These are phyloP conservation scores for Lepetodrilus schrolli DNA, from an alignment of 2,888 invertebrate species.

Conservation along the genomic window DNA sequence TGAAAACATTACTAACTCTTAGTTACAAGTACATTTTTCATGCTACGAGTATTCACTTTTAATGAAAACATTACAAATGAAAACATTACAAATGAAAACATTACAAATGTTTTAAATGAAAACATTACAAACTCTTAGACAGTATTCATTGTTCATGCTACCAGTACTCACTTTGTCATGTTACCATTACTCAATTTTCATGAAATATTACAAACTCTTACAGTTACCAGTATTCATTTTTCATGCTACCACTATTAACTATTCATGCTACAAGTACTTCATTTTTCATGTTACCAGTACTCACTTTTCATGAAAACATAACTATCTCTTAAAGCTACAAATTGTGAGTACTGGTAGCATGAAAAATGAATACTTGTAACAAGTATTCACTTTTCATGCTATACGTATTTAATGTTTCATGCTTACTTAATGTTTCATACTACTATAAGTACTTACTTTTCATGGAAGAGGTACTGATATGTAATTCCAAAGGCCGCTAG, in stretches of 20 bases:
- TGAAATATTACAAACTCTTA: not conserved
- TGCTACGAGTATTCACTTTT: too few species aligned
- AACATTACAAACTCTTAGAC: too few species aligned
- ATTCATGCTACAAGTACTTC: not conserved
- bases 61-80: too few species aligned
- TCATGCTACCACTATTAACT: not conserved
- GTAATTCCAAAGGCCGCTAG: slow-evolving; percentile 91
- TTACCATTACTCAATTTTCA: not conserved
- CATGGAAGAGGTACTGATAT: slow-evolving; percentile 97
- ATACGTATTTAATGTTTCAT: not conserved
- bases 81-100: too few species aligned
- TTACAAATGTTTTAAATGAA: too few species aligned
- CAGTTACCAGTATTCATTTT: not conserved
- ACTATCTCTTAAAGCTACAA: not conserved
- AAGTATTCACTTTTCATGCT: not conserved
- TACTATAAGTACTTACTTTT: slow-evolving; percentile 78
- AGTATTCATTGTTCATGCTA: slow-evolving; percentile 87
- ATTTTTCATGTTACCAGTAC: not conserved
- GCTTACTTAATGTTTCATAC: not conserved
- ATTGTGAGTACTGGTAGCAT: not conserved
- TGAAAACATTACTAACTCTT: too few species aligned
- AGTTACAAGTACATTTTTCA: too few species aligned
- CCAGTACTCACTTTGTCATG: slow-evolving; percentile 94
- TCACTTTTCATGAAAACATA: not conserved
- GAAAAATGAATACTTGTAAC: not conserved